phyloP scores from a whole-genome alignment of 1,140 invertebrate species.

The Zaprionus gabonicus region DNA sequence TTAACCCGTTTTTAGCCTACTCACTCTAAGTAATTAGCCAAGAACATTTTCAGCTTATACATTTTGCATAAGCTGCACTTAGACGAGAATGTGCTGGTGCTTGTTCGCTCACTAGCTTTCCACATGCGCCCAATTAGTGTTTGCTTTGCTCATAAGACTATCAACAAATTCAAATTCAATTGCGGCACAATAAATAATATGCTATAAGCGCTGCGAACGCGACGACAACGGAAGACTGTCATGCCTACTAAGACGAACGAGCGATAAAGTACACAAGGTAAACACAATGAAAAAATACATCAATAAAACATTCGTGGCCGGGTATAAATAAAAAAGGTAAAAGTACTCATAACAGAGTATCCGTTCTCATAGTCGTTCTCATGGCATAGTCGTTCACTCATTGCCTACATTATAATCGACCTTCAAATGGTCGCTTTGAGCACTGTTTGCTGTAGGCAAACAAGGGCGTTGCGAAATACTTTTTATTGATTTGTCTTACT shows the following conservation, averaged over 20 bases:
- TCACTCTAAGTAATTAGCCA: constrained; percentile 70
- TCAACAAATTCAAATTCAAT: constrained; percentile 80
- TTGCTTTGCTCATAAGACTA: constrained; percentile 26
- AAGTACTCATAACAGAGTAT: constrained; percentile 34
- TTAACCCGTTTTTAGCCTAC: constrained; percentile 70
- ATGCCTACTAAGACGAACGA: constrained; percentile 47
- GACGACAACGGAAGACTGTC: constrained; percentile 57
- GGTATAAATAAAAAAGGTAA: constrained; percentile 45
- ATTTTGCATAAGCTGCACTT: constrained; percentile 56
- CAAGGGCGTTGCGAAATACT: constrained; percentile 25
- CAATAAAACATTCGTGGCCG: constrained; percentile 43
- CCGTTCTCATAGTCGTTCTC: constrained; percentile 28
- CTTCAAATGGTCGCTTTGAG: constrained; percentile 48
- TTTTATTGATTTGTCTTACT: constrained; percentile 66
- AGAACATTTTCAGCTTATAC: constrained; percentile 68
- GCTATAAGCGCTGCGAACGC: neutral
- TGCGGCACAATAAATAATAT: constrained; percentile 74
- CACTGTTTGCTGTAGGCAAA: constrained; percentile 4
- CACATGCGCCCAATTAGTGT: constrained; percentile 32
- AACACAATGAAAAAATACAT: constrained; percentile 47
- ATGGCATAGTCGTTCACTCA: neutral
- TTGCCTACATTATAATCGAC: constrained; percentile 73
- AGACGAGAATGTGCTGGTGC: constrained; percentile 35
- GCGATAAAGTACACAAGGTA: constrained; percentile 32
- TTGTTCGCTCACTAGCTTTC: constrained; percentile 11